A percentile compares a stretch with the other conserved stretches of the same genome.
phyloP scores from a whole-genome alignment of 2,113 vertebrate genomes.

The Casuarius casuarius region DNA sequence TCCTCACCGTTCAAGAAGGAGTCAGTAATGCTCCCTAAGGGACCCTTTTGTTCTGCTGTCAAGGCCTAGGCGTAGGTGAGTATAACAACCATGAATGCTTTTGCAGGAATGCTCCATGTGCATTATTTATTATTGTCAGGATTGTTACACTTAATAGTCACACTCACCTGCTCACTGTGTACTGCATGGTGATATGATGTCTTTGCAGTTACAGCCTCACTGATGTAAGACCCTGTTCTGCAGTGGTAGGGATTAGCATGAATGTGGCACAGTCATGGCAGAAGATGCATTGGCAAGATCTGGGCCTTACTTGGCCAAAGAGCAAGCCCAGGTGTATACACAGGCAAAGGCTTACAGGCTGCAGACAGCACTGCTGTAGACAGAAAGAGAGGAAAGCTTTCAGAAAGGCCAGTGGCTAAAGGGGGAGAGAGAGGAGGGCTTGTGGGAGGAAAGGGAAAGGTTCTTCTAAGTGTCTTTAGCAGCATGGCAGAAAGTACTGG shows the following conservation, averaged over 20 bases:
- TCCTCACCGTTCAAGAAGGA: not conserved
- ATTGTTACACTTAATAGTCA: not conserved
- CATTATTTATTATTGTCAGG: not conserved
- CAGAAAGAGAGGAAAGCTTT: rapidly evolving
- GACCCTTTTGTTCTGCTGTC: not conserved
- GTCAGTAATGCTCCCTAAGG: not conserved
- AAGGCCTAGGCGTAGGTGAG: not conserved
- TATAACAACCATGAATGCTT: not conserved
- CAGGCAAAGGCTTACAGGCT: not conserved
- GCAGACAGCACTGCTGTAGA: not conserved
- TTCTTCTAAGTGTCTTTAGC: not conserved
- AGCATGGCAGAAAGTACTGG: not conserved
- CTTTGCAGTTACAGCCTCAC: too few species aligned
- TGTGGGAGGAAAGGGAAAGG: not conserved
- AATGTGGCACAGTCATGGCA: not conserved
- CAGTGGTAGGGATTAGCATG: rapidly evolving
- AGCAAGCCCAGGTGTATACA: not conserved
- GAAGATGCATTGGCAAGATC: not conserved
- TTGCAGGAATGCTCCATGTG: not conserved
- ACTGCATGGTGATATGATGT: not conserved
- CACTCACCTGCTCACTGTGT: not conserved
- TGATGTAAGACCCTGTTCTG: rapidly evolving
- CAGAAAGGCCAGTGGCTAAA: not conserved
- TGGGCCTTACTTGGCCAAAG: not conserved
- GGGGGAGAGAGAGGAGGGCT: not conserved